Percentiles rank a stretch among this genome's conserved stretches.
phyloP scores from a whole-genome alignment of 2,113 vertebrate species.

The Orthonyx spaldingii region DNA sequence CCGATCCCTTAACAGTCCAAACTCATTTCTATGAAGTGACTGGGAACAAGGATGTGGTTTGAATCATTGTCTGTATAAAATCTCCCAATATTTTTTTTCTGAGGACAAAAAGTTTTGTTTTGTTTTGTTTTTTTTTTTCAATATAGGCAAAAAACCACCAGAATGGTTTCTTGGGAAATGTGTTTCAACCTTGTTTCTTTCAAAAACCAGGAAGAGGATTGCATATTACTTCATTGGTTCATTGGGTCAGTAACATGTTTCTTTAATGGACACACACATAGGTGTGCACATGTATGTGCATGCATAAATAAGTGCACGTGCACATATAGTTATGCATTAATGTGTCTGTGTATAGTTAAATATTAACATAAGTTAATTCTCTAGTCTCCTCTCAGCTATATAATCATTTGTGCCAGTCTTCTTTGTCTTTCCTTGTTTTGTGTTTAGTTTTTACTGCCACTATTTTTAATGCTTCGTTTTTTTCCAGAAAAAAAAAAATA shows the following conservation, averaged over 20 bases:
- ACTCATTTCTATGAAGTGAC: not conserved
- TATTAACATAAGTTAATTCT: not conserved
- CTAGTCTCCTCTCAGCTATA: not conserved
- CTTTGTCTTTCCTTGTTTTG: not conserved
- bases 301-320: not conserved
- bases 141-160: not conserved
- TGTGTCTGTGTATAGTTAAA: not conserved
- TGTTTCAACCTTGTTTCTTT: not conserved
- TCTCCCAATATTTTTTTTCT: rapidly evolving
- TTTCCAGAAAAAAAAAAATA: not conserved
- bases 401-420: not conserved
- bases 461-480: not conserved
- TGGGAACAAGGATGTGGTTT: not conserved
- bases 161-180: not conserved
- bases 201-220: not conserved
- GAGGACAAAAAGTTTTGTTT: not conserved
- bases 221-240: not conserved
- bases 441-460: not conserved
- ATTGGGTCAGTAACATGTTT: not conserved
- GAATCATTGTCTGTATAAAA: not conserved
- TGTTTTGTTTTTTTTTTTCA: not conserved
- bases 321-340: not conserved
- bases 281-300: rapidly evolving
- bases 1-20: not conserved
- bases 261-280: not conserved